Conservation (phyloP, 2,888 invertebrate genomes). For the Amphipoea oculea region DNA sequence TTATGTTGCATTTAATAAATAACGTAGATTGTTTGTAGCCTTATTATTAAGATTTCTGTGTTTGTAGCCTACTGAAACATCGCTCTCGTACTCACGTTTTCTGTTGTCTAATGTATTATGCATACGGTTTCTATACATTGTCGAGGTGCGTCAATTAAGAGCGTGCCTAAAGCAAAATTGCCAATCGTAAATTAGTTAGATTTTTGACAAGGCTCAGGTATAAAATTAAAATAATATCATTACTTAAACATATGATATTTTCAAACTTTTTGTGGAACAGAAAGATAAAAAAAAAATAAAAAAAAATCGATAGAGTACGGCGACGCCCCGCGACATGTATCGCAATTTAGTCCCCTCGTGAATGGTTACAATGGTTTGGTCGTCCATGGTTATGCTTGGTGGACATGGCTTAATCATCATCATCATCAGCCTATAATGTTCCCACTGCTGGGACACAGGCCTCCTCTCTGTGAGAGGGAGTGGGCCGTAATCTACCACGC, state of each 20-base stretch:
- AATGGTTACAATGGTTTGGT: neutral
- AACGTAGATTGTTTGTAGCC: constrained; percentile 46
- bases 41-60: too few relatives aligned
- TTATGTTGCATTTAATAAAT: constrained; percentile 18
- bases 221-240: neutral
- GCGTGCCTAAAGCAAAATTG: neutral
- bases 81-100: constrained; percentile 53
- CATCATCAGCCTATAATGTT: too few relatives aligned
- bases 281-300: neutral
- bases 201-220: neutral
- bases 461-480: too few relatives aligned
- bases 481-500: too few relatives aligned
- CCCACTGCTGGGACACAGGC: too few relatives aligned
- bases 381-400: too few relatives aligned
- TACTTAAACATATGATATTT: neutral
- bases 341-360: neutral
- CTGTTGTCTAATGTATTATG: constrained; percentile 49
- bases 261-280: neutral
- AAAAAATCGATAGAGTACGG: too few relatives aligned
- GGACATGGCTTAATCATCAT: neutral
- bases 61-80: constrained; percentile 49
- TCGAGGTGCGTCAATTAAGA: constrained; percentile 4
- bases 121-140: constrained; percentile 54
- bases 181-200: neutral
- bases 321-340: neutral